Evolutionary conservation across 2,113 vertebrate genomes (phyloP).

Genomic region (Pyxicephalus adspersus): DNA sequence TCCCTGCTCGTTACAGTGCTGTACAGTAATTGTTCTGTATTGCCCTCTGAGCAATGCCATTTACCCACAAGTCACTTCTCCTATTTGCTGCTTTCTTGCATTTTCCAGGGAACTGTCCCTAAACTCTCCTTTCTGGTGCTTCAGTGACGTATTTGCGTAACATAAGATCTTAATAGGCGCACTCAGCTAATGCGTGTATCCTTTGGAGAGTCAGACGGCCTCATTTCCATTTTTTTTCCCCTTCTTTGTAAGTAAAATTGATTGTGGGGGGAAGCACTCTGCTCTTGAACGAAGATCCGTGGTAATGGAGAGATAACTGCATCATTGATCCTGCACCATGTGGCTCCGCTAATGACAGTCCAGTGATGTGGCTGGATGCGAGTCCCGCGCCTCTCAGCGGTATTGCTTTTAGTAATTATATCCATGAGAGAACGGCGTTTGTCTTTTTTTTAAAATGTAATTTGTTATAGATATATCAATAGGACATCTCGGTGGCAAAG

Average conservation of each 20-base stretch:
- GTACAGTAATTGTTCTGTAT: no score
- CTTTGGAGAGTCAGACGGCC: slow-evolving; percentile 14
- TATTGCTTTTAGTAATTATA: background rate
- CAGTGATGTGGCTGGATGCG: slow-evolving; percentile 2
- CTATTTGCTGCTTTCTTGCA: no score
- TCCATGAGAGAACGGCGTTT: background rate
- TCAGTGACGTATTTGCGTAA: background rate
- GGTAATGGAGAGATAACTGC: slow-evolving; percentile 44
- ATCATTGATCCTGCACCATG: slow-evolving; percentile 31
- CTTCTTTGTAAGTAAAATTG: slow-evolving; percentile 19
- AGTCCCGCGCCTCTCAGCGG: background rate
- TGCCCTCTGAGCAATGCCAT: no score
- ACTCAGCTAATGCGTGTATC: slow-evolving; percentile 11
- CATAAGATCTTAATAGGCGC: slow-evolving; percentile 38
- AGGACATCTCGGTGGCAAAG: no score
- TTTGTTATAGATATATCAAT: no score
- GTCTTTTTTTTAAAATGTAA: background rate
- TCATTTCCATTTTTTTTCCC: background rate
- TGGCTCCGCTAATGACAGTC: slow-evolving; percentile 29
- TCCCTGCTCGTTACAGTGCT: no score
- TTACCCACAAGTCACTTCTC: no score
- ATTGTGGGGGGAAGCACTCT: slow-evolving; percentile 24
- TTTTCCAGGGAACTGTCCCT: no score
- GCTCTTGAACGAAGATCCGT: background rate
- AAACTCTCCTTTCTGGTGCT: no score